These are phyloP conservation scores for Herpailurus yagouaroundi DNA, from an alignment of 2,113 vertebrate genomes.

Conservation along the genomic window DNA sequence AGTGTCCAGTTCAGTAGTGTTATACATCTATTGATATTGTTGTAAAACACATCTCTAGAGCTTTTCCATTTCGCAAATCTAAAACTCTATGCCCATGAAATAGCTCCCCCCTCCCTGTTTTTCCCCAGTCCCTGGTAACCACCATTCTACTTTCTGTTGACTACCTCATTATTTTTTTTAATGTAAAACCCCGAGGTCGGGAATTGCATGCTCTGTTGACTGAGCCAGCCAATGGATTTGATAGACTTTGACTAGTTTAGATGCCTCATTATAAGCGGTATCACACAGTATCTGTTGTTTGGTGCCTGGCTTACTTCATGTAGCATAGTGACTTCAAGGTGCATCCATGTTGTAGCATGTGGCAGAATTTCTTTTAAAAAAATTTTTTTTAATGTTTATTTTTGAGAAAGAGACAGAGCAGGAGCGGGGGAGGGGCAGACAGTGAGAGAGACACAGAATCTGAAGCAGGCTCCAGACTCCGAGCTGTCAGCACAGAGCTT, in stretches of 20 bases:
- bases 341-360: not conserved
- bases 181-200: not conserved
- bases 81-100: not conserved
- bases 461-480: no score
- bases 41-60: not conserved
- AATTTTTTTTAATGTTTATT: no score
- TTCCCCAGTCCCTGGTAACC: not conserved
- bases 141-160: not conserved
- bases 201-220: not conserved
- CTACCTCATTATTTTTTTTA: not conserved
- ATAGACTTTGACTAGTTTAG: not conserved
- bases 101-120: not conserved
- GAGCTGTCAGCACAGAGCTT: no score
- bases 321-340: not conserved
- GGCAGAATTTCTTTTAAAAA: not conserved
- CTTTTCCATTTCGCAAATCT: not conserved
- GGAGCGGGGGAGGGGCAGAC: no score
- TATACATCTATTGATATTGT: not conserved
- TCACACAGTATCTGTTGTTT: not conserved
- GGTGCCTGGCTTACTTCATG: not conserved
- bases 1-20: not conserved
- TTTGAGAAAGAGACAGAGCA: no score
- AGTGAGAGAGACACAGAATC: no score
- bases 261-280: not conserved
- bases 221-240: not conserved